These are phyloP conservation scores for Murina feae DNA, from an alignment of 2,113 vertebrate genomes.

Conservation along the genomic window DNA sequence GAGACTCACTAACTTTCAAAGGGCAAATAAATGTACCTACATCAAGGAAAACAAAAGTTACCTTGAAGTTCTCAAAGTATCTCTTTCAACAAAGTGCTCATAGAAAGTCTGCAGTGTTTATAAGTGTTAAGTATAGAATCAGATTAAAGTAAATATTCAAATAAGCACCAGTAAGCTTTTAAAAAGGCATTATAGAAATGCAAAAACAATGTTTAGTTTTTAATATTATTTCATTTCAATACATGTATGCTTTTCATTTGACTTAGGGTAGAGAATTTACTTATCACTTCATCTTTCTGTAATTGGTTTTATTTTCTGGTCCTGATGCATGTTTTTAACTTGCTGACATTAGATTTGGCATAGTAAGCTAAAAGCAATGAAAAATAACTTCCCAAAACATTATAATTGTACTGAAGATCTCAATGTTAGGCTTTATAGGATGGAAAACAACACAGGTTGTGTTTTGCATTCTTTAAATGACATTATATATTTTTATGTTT, in stretches of 20 bases:
- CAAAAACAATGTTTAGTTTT: slow-evolving; percentile 2
- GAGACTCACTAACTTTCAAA: not conserved
- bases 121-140: not conserved
- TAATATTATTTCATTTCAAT: slow-evolving; percentile 1
- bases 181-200: not conserved
- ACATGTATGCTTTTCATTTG: not conserved
- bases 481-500: not conserved
- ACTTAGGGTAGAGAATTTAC: not conserved
- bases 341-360: not conserved
- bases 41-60: not conserved
- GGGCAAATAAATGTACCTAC: slow-evolving; percentile 12
- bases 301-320: not conserved
- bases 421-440: not conserved
- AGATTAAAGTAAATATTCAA: not conserved
- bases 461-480: not conserved
- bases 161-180: not conserved
- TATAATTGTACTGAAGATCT: not conserved
- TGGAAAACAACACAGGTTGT: not conserved
- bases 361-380: not conserved
- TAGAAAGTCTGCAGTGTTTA: not conserved
- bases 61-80: not conserved
- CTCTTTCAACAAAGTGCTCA: not conserved
- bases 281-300: not conserved
- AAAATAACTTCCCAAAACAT: not conserved
- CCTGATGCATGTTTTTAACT: not conserved